Conservation (phyloP, 2,797 vertebrate genomes). For the Fistularia tabacaria region DNA sequence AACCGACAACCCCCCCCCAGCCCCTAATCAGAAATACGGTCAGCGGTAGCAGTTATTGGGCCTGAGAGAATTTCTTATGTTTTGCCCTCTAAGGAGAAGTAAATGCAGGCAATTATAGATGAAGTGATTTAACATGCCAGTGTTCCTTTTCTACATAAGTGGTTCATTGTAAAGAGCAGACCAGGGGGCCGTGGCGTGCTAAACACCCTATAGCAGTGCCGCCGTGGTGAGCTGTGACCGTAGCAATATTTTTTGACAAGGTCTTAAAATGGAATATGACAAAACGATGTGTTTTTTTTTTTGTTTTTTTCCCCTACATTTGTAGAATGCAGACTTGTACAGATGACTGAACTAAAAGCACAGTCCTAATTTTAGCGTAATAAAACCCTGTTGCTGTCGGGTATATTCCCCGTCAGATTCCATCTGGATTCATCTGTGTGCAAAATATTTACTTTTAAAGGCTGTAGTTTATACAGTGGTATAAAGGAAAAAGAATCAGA, state of each 20-base stretch:
- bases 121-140: constrained; percentile 74
- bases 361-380: no score
- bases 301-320: no score
- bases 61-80: constrained; percentile 69
- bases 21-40: constrained; percentile 73
- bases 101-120: constrained; percentile 77
- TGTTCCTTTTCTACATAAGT: constrained; percentile 65
- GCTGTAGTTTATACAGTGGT: no score
- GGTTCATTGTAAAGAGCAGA: constrained; percentile 67
- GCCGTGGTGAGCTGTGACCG: constrained; percentile 10
- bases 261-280: constrained; percentile 41
- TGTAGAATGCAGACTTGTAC: no score
- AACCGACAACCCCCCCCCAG: constrained; percentile 27
- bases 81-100: constrained; percentile 71
- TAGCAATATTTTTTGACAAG: constrained; percentile 39
- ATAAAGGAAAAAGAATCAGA: no score
- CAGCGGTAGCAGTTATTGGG: constrained; percentile 72
- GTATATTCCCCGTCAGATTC: no score
- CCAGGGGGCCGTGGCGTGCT: constrained; percentile 41
- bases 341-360: no score
- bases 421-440: no score
- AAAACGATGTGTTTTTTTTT: constrained; percentile 16
- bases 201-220: constrained; percentile 44
- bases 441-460: no score
- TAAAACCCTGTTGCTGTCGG: no score